phyloP scores from a whole-genome alignment of 1,140 invertebrate species.

The Asbolus verrucosus region DNA sequence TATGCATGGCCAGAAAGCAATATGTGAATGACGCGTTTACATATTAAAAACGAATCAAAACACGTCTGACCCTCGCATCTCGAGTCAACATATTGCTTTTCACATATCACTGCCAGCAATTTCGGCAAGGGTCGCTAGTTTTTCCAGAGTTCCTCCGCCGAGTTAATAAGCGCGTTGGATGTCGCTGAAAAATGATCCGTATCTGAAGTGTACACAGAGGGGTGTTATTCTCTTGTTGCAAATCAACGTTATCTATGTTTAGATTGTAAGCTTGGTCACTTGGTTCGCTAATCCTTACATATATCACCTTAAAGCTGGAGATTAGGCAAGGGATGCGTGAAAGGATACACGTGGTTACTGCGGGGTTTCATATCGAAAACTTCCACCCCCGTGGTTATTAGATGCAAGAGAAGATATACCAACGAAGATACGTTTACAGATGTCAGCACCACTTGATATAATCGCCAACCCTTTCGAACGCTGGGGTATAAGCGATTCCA shows the following conservation, averaged over 20 bases:
- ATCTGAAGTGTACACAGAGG: not conserved
- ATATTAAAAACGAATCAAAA: constrained; percentile 35
- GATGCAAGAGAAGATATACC: not conserved
- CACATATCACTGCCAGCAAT: constrained; percentile 41
- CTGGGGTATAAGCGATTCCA: too few relatives aligned
- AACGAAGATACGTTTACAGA: too few relatives aligned
- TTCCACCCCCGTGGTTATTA: not conserved
- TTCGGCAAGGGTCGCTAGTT: constrained; percentile 29
- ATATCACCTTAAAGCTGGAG: constrained; percentile 47
- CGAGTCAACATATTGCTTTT: constrained; percentile 46
- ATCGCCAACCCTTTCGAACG: too few relatives aligned
- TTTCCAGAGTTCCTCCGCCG: constrained; percentile 25
- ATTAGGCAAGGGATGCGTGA: constrained; percentile 26
- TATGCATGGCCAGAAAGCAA: too few relatives aligned
- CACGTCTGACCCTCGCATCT: constrained; percentile 17
- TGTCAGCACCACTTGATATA: too few relatives aligned
- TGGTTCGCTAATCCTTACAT: constrained; percentile 48
- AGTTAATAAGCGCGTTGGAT: constrained; percentile 20
- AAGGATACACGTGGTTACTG: constrained; percentile 26
- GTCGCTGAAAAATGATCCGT: constrained; percentile 4
- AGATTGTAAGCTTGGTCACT: constrained; percentile 44
- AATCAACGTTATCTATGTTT: constrained; percentile 43
- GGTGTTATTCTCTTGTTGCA: constrained; percentile 9
- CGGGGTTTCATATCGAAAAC: constrained; percentile 8
- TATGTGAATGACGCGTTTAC: constrained; percentile 10